Percentiles rank a stretch among this genome's conserved stretches.
Evolutionary conservation across 92 coral and sea anemone species (phyloP).

Genomic region (Paragorgia papillata): DNA sequence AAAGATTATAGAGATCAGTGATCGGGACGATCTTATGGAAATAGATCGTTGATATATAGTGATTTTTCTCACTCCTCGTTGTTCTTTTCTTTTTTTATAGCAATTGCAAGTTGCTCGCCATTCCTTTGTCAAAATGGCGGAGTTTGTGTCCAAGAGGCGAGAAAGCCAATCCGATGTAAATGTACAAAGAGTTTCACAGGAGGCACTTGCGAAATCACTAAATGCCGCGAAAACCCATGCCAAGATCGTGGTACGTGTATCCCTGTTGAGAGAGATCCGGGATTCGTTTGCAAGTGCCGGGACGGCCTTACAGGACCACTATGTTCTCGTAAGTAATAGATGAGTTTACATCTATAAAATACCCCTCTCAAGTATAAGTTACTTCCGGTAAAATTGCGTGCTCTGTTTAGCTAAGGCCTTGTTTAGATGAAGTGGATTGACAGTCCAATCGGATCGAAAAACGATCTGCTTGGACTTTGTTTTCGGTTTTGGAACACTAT

Average conservation of each 20-base stretch:
- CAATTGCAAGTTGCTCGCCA: conserved; percentile 86
- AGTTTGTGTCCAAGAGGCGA: conserved; percentile 83
- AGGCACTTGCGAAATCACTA: conserved; percentile 81
- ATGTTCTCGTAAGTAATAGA: conserved; percentile 74
- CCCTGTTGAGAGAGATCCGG: conserved; percentile 56
- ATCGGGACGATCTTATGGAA: no score
- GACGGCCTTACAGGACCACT: conserved; percentile 85
- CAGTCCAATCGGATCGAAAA: no score
- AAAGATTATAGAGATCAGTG: no score
- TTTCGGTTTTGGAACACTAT: no score
- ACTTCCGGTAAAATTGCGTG: no score
- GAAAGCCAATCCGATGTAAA: conserved; percentile 75
- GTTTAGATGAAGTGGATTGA: no score
- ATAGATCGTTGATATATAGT: no score
- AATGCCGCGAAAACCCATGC: conserved; percentile 78
- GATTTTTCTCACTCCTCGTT: neutral
- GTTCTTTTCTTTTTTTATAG: neutral
- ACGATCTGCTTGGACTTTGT: no score
- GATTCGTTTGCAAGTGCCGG: conserved; percentile 73
- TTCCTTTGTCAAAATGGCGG: conserved; percentile 91
- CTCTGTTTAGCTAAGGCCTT: no score
- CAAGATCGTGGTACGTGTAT: conserved; percentile 71
- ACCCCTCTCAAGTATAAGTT: no score
- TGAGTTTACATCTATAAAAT: no score
- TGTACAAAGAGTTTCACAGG: conserved; percentile 83